A percentile compares a stretch with the other conserved stretches of the same genome.
phyloP scores from a whole-genome alignment of 2,888 invertebrate species.

The Omphaloscelis lunosa region DNA sequence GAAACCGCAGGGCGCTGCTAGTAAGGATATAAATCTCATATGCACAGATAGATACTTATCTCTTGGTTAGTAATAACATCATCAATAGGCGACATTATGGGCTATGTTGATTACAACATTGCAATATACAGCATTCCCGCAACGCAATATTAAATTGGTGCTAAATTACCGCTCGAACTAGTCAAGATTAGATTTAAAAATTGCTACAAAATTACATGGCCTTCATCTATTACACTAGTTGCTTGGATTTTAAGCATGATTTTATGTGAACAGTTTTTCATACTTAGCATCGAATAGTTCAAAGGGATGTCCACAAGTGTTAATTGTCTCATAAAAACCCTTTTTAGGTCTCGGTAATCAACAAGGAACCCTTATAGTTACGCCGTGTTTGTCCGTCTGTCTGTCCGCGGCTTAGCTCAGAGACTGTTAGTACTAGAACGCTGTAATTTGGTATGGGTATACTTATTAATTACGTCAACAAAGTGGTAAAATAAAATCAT shows the following conservation, averaged over 20 bases:
- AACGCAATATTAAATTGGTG: slow-evolving; percentile 37
- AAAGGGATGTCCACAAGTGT: background rate
- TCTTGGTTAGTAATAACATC: slow-evolving; percentile 28
- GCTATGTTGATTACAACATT: slow-evolving; percentile 24
- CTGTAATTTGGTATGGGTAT: too few relatives aligned
- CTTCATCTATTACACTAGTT: background rate
- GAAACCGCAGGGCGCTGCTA: too few relatives aligned
- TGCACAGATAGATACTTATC: background rate
- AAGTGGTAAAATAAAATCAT: too few relatives aligned
- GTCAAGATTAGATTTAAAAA: slow-evolving; percentile 14
- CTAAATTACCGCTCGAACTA: slow-evolving; percentile 31
- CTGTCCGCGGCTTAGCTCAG: too few relatives aligned
- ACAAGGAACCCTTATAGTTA: too few relatives aligned
- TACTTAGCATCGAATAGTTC: too few relatives aligned
- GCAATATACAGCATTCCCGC: slow-evolving; percentile 47
- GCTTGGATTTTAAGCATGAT: background rate
- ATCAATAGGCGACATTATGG: slow-evolving; percentile 12
- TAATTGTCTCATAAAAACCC: too few relatives aligned
- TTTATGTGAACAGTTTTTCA: background rate
- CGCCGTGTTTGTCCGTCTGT: too few relatives aligned
- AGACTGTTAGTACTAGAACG: too few relatives aligned
- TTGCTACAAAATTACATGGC: slow-evolving; percentile 34
- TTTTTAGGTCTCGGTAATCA: too few relatives aligned
- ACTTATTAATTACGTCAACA: too few relatives aligned
- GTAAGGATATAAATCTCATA: too few relatives aligned